Percentiles rank a stretch among this genome's conserved stretches.
These are phyloP conservation scores for Mythimna loreyi DNA, from an alignment of 2,888 invertebrate species.

Conservation along the genomic window DNA sequence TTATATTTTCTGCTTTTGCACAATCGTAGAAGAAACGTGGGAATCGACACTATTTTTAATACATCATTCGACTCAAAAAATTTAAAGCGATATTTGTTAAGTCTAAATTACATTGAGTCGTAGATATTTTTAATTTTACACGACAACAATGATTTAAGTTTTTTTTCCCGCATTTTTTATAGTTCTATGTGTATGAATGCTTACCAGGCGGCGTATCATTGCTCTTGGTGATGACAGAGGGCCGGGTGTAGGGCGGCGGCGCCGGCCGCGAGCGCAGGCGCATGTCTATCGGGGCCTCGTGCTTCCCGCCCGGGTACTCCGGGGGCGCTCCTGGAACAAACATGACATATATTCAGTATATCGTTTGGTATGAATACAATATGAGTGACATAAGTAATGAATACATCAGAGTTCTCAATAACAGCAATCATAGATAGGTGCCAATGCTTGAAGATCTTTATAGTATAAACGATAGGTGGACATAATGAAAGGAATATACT, in stretches of 20 bases:
- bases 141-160: too few relatives aligned
- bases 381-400: not conserved
- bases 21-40: too few relatives aligned
- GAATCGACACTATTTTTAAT: too few relatives aligned
- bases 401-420: not conserved
- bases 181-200: constrained; percentile 1
- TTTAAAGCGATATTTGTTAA: too few relatives aligned
- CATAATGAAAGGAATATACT: not conserved
- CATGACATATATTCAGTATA: not conserved
- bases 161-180: not conserved
- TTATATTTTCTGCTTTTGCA: not conserved
- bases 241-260: constrained; percentile 92
- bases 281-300: constrained; percentile 92
- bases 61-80: too few relatives aligned
- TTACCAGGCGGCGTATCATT: constrained; percentile 85
- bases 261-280: constrained; percentile 90
- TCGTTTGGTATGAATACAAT: too few relatives aligned
- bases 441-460: not conserved
- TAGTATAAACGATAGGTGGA: too few relatives aligned
- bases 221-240: constrained; percentile 92
- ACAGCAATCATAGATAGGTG: not conserved
- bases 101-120: too few relatives aligned
- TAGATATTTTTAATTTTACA: too few relatives aligned
- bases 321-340: constrained; percentile 79
- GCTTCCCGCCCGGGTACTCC: constrained; percentile 81